These are phyloP conservation scores for Petrolisthes manimaculis DNA, from an alignment of 2,888 invertebrate species.

Conservation along the genomic window DNA sequence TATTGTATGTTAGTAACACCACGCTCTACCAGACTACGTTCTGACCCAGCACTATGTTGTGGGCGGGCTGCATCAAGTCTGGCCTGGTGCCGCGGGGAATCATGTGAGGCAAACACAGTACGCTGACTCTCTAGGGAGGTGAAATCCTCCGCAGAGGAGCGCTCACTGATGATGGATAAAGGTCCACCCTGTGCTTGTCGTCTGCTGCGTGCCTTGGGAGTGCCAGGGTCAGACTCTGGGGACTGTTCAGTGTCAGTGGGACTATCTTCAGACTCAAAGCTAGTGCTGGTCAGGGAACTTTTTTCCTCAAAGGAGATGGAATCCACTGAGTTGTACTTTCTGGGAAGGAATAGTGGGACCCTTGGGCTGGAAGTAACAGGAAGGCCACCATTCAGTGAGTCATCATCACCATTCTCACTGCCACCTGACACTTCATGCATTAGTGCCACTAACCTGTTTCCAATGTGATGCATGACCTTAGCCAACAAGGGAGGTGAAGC, in stretches of 20 bases:
- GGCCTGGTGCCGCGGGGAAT: constrained; percentile 61
- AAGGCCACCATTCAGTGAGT: constrained; percentile 62
- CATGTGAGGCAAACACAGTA: constrained; percentile 65
- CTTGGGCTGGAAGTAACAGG: constrained; percentile 62
- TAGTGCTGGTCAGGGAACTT: constrained; percentile 60
- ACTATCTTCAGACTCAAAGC: constrained; percentile 64
- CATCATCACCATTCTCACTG: constrained; percentile 73
- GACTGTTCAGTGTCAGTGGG: constrained; percentile 65
- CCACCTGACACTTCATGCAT: constrained; percentile 90
- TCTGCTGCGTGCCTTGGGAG: constrained; percentile 57
- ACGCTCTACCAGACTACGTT: constrained; percentile 64
- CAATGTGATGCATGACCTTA: constrained; percentile 93
- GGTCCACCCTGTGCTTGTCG: constrained; percentile 41
- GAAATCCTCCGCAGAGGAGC: constrained; percentile 64
- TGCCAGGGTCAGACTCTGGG: constrained; percentile 63
- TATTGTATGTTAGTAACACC: constrained; percentile 61
- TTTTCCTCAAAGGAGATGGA: constrained; percentile 58
- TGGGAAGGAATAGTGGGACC: constrained; percentile 56
- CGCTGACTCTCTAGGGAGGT: constrained; percentile 65
- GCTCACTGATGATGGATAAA: constrained; percentile 63
- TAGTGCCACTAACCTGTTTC: constrained; percentile 85
- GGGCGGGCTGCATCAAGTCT: constrained; percentile 56
- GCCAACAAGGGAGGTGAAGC: constrained; percentile 87
- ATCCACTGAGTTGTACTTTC: constrained; percentile 53
- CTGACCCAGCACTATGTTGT: constrained; percentile 57